A percentile compares a stretch with the other conserved stretches of the same genome.
Conservation (phyloP, 2,888 invertebrate genomes). For the Trissolcus japonicus region DNA sequence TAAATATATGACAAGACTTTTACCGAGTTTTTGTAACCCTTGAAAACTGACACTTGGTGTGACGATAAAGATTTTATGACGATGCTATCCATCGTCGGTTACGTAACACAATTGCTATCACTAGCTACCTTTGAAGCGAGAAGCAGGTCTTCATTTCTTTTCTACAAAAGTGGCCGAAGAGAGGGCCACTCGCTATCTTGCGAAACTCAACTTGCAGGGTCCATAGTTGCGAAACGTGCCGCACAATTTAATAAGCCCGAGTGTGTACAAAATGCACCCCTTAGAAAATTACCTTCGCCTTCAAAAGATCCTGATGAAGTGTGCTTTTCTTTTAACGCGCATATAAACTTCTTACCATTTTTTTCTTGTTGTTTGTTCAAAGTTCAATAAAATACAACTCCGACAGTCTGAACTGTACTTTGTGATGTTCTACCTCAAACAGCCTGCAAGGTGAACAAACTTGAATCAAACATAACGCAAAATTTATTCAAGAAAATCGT, state of each 20-base stretch:
- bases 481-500: constrained; percentile 34
- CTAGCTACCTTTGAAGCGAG: constrained; percentile 17
- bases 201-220: constrained; percentile 24
- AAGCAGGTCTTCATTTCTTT: constrained; percentile 24
- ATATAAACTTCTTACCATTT: no score
- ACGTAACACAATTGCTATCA: constrained; percentile 40
- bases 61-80: constrained; percentile 32
- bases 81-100: constrained; percentile 37
- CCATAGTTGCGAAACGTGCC: constrained; percentile 37
- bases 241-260: constrained; percentile 26
- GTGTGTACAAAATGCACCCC: constrained; percentile 4
- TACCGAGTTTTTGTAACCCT: constrained; percentile 11
- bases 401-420: no score
- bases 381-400: no score
- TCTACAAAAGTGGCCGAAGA: constrained; percentile 21
- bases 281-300: no score
- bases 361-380: no score
- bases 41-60: constrained; percentile 16
- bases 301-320: no score
- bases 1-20: constrained; percentile 5
- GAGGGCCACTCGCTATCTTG: constrained; percentile 18
- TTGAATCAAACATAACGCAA: constrained; percentile 24
- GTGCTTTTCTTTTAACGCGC: no score
- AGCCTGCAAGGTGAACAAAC: constrained; percentile 4
- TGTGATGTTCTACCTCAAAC: constrained; percentile 4